Evolutionary conservation across 2,888 invertebrate species (phyloP).

Genomic region (Lasius platythorax): DNA sequence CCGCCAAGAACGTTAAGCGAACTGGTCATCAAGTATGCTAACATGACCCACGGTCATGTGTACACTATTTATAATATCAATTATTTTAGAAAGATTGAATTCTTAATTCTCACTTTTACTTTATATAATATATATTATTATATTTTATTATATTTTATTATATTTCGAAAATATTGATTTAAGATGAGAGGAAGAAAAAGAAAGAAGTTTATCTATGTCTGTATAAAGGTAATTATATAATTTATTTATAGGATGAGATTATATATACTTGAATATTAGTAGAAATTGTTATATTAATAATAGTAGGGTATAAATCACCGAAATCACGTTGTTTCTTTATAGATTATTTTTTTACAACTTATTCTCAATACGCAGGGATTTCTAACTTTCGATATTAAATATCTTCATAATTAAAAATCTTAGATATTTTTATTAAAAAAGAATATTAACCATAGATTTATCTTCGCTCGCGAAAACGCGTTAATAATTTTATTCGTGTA

Average conservation of each 20-base stretch:
- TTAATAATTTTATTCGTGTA: slow-evolving; percentile 18
- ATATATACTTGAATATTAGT: neutral
- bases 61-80: neutral
- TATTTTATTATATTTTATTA: neutral
- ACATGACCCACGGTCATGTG: slow-evolving; percentile 14
- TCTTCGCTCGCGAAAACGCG: neutral
- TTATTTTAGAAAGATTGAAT: slow-evolving; percentile 6
- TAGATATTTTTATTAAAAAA: neutral
- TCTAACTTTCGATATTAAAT: neutral
- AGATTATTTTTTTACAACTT: slow-evolving; percentile 1
- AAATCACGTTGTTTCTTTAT: too few relatives aligned
- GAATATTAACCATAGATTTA: neutral
- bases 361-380: neutral
- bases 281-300: neutral
- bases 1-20: slow-evolving; percentile 51
- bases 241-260: neutral
- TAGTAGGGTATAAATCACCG: neutral
- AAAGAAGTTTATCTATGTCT: neutral
- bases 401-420: neutral
- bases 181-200: neutral
- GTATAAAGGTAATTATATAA: neutral
- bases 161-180: neutral
- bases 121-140: neutral
- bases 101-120: slow-evolving; percentile 1
- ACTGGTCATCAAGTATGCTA: slow-evolving; percentile 60